Evolutionary conservation across 2,797 vertebrate genomes (phyloP).

Genomic region (Galaxias olidus): DNA sequence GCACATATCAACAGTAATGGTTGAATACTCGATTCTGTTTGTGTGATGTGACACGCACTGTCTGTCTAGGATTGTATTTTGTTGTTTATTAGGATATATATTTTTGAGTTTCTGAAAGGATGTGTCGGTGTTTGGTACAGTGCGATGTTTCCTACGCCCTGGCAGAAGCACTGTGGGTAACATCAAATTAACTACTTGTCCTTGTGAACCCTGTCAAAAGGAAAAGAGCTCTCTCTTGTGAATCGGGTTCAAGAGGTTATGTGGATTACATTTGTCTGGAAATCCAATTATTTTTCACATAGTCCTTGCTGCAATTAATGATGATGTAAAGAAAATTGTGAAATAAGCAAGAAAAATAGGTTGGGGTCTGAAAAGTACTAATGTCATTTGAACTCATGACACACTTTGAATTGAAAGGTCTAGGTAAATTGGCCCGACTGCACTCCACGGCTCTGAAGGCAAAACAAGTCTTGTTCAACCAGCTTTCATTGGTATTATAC

Average conservation of each 20-base stretch:
- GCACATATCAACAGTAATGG: too few species aligned
- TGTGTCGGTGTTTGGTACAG: background rate
- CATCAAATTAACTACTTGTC: slow-evolving; percentile 33
- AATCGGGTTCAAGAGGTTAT: slow-evolving; percentile 26
- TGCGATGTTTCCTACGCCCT: background rate
- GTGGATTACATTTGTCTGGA: slow-evolving; percentile 31
- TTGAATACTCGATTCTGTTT: too few species aligned
- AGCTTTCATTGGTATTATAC: background rate
- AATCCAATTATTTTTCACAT: slow-evolving; percentile 13
- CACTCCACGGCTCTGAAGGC: background rate
- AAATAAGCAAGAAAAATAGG: background rate
- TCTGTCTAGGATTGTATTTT: too few species aligned
- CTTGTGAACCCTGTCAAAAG: slow-evolving; percentile 16
- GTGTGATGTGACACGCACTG: too few species aligned
- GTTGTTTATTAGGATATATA: too few species aligned
- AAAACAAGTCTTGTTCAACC: background rate
- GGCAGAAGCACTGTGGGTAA: slow-evolving; percentile 17
- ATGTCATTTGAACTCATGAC: slow-evolving; percentile 7
- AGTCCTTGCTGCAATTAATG: slow-evolving; percentile 8
- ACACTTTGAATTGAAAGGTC: background rate
- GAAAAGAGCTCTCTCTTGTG: slow-evolving; percentile 24
- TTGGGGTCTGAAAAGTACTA: too few species aligned
- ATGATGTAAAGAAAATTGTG: slow-evolving; percentile 6
- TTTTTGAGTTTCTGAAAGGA: too few species aligned
- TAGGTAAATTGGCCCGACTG: background rate